Conservation (phyloP, 2,888 invertebrate species). For the Coecobrya sp. region DNA sequence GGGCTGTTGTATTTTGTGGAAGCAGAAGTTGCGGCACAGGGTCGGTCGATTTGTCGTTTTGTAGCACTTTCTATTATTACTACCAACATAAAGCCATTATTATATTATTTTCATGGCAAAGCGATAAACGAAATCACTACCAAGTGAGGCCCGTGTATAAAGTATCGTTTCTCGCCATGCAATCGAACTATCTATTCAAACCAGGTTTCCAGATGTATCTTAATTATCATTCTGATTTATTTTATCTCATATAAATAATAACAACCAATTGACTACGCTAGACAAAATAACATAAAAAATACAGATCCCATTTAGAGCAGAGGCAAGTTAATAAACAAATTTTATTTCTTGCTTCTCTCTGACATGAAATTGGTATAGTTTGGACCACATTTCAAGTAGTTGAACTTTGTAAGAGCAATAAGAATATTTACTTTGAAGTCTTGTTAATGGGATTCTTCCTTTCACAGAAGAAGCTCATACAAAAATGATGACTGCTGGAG, state of each 20-base stretch:
- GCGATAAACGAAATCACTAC: background rate
- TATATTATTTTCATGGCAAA: constrained; percentile 39
- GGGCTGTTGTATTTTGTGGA: background rate
- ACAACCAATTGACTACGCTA: background rate
- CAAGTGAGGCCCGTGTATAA: background rate
- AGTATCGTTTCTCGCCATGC: background rate
- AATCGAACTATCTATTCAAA: constrained; percentile 28
- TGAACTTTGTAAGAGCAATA: background rate
- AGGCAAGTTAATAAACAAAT: constrained; percentile 3
- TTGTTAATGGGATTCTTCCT: background rate
- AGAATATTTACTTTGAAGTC: background rate
- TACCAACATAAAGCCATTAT: background rate
- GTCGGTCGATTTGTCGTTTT: constrained; percentile 43
- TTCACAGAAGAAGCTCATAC: background rate
- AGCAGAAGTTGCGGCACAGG: background rate
- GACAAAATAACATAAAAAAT: constrained; percentile 11
- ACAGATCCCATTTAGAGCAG: background rate
- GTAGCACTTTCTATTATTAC: constrained; percentile 46
- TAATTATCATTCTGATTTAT: constrained; percentile 73
- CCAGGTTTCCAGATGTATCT: constrained; percentile 73
- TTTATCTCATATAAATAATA: background rate
- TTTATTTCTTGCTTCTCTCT: background rate
- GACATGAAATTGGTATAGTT: background rate
- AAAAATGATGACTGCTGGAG: background rate
- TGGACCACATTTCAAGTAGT: background rate